Evolutionary conservation across 2,888 invertebrate species (phyloP).

Genomic region (Drosophila mettleri): DNA sequence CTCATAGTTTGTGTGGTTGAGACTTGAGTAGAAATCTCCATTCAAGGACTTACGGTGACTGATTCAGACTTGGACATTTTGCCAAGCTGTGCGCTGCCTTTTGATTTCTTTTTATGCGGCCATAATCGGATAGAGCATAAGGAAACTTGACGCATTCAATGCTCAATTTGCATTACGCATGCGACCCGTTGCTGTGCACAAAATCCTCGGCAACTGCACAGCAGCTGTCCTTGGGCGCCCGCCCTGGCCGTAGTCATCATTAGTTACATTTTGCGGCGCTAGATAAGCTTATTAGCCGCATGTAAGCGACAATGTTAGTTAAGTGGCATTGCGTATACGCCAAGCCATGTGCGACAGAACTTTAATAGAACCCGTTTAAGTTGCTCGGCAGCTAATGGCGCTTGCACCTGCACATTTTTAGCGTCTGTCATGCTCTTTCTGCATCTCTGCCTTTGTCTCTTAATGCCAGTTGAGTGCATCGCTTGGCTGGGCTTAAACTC

Average conservation of each 20-base stretch:
- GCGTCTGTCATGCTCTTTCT: slow-evolving; percentile 5
- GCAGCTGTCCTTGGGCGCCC: slow-evolving; percentile 15
- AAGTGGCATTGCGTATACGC: slow-evolving; percentile 54
- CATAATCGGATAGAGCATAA: slow-evolving; percentile 7
- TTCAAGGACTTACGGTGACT: not conserved
- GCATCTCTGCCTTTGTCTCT: slow-evolving; percentile 25
- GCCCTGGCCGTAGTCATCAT: slow-evolving; percentile 38
- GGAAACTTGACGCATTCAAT: not conserved
- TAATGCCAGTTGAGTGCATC: slow-evolving; percentile 73
- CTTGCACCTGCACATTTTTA: too few relatives aligned
- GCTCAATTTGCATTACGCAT: slow-evolving; percentile 22
- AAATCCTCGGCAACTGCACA: slow-evolving; percentile 1
- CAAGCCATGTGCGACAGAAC: slow-evolving; percentile 18
- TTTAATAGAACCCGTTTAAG: slow-evolving; percentile 36
- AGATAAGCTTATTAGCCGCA: slow-evolving; percentile 64
- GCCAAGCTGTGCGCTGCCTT: not conserved
- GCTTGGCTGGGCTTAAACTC: slow-evolving; percentile 77
- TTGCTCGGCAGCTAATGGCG: slow-evolving; percentile 28
- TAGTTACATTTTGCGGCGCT: slow-evolving; percentile 49
- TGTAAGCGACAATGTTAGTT: slow-evolving; percentile 58
- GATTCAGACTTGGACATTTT: not conserved
- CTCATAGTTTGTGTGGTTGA: slow-evolving; percentile 5
- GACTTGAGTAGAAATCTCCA: not conserved
- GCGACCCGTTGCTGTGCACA: slow-evolving; percentile 37
- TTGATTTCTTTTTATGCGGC: not conserved